Evolutionary conservation across 1,140 invertebrate genomes (phyloP).

Genomic region (Heliconius hewitsoni): DNA sequence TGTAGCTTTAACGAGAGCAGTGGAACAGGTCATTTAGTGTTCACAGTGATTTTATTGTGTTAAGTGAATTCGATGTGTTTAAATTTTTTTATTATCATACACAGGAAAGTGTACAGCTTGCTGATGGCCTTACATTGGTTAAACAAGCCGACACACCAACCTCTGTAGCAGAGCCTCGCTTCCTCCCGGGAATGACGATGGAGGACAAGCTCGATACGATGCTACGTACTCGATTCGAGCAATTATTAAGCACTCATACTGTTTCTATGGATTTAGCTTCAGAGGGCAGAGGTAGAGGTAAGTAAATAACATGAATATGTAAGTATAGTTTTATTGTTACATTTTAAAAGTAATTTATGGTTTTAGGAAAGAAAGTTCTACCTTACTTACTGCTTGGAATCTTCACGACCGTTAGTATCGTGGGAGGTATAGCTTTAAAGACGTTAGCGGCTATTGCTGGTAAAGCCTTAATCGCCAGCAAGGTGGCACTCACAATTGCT

Average conservation of each 20-base stretch:
- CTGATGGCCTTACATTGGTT: slow-evolving; percentile 82
- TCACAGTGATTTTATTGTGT: slow-evolving; percentile 42
- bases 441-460: slow-evolving; percentile 85
- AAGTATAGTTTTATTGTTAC: background rate
- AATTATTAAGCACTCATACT: slow-evolving; percentile 76
- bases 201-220: slow-evolving; percentile 78
- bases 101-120: slow-evolving; percentile 82
- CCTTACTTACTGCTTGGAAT: slow-evolving; percentile 84
- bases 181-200: slow-evolving; percentile 75
- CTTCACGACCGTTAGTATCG: slow-evolving; percentile 83
- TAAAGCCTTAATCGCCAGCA: slow-evolving; percentile 86
- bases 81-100: slow-evolving; percentile 52
- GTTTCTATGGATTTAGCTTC: slow-evolving; percentile 75
- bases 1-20: slow-evolving; percentile 79
- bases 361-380: slow-evolving; percentile 76
- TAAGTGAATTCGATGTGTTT: slow-evolving; percentile 35
- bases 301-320: slow-evolving; percentile 22
- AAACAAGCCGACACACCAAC: slow-evolving; percentile 80
- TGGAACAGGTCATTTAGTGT: slow-evolving; percentile 78
- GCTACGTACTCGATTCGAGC: slow-evolving; percentile 76
- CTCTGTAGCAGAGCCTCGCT: slow-evolving; percentile 71
- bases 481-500: slow-evolving; percentile 85
- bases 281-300: slow-evolving; percentile 79
- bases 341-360: slow-evolving; percentile 19
- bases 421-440: slow-evolving; percentile 83